A percentile compares a stretch with the other conserved stretches of the same genome.
Conservation (phyloP, 2,797 vertebrate genomes). For the Percopsis omiscomaycus region DNA sequence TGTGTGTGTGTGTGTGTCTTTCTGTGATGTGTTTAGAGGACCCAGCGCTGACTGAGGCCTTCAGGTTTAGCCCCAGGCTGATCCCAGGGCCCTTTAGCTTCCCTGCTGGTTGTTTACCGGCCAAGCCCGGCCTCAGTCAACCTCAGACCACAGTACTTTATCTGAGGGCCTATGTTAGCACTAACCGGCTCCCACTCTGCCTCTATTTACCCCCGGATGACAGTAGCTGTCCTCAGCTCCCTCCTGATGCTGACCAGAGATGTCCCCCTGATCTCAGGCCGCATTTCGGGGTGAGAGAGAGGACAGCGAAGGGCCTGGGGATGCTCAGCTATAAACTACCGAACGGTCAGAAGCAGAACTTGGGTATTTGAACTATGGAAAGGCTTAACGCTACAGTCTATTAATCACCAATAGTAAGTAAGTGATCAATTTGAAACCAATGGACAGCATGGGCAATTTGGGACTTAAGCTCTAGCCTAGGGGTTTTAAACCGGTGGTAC, state of each 20-base stretch:
- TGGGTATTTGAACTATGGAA: conserved; percentile 68
- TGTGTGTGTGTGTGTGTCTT: conserved; percentile 13
- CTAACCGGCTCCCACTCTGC: conserved; percentile 73
- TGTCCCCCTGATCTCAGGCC: conserved; percentile 76
- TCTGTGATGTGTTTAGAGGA: conserved; percentile 57
- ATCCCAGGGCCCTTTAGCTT: conserved; percentile 62
- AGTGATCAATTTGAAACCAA: no score
- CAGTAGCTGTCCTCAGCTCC: conserved; percentile 87
- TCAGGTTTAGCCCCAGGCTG: conserved; percentile 75
- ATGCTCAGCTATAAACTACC: conserved; percentile 12
- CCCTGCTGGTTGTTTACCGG: conserved; percentile 68
- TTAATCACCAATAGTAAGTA: no score
- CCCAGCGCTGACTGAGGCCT: conserved; percentile 82
- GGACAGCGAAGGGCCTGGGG: conserved; percentile 58
- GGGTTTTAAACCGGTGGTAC: no score
- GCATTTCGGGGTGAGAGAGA: conserved; percentile 68
- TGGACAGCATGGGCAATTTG: no score
- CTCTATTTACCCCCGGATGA: conserved; percentile 86
- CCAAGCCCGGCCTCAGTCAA: conserved; percentile 64
- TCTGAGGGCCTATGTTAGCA: conserved; percentile 78
- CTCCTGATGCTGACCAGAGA: conserved; percentile 81
- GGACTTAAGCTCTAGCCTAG: no score
- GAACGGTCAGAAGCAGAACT: conserved; percentile 26
- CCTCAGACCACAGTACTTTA: conserved; percentile 77
- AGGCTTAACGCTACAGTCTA: conserved; percentile 40